Evolutionary conservation across 2,113 vertebrate genomes (phyloP), one percentile per base, ranked within the genome.

Genomic region (Sapajus apella): DNA sequence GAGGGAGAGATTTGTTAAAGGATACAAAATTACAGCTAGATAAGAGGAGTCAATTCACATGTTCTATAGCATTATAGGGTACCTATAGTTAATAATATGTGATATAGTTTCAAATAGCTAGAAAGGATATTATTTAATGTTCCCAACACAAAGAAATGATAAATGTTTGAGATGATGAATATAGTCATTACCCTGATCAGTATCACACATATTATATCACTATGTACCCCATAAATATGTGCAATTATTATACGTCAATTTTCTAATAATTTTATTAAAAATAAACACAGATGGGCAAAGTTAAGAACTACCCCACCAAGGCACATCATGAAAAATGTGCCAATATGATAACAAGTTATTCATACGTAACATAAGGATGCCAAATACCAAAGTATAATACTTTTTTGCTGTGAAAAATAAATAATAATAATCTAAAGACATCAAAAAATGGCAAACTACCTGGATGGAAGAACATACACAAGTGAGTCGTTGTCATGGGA

Each of bases 361-460:
- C 32, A 52, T 25, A 56, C 25, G 25, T 11, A n/a, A 56, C 66
- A 30, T 18, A 16, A 96, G 4, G 9, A 70, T 45, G 20, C 13
- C 70, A 94, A 82, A 76, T 83, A 77, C 25, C 20, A 70, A 92
- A 91, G 30, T 35, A 56, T 9, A 32, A 64, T 64, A 64, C 14
- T 50, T 83, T 88, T 80, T 8, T 81, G n/a, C 61, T 84, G 20
- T 84, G 9, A 72, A 82, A 82, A 91, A 89, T 43, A 77, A 50
- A 11, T 55, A 81, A 21, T 56, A 95, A 55, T 66, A 66, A 37
- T 45, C 55, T 87, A 87, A 96, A 87, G 75, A 72, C 45, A 68
- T 64, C 37, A 91, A 89, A 89, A 89, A 94, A 93, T 83, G 52
- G 37, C 35, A 82, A 90, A 80, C 45, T 40, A 55, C 23, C 47